Percentiles rank a stretch among this genome's conserved stretches.
Conservation (phyloP, 1,140 invertebrate genomes). For the Calliphora vicina region DNA sequence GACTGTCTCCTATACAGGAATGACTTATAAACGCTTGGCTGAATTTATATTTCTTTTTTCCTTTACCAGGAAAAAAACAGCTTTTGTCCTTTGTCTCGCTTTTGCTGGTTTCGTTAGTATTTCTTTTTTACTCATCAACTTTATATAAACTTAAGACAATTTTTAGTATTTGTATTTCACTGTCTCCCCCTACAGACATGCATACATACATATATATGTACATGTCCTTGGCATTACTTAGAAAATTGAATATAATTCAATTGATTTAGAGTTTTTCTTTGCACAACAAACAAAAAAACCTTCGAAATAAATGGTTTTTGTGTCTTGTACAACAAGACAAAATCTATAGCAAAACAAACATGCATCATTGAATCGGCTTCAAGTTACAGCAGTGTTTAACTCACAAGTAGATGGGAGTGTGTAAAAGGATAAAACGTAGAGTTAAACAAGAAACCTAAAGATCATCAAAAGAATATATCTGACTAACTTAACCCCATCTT, state of each 20-base stretch:
- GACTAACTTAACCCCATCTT: neutral
- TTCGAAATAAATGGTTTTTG: constrained; percentile 13
- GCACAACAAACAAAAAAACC: neutral
- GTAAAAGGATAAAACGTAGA: neutral
- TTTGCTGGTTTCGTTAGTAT: neutral
- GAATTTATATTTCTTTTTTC: constrained; percentile 14
- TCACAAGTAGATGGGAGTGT: neutral
- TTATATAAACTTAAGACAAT: neutral
- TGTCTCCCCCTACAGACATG: neutral
- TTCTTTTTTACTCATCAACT: neutral
- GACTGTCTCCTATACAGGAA: constrained; percentile 15
- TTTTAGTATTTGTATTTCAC: neutral
- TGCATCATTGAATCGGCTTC: constrained; percentile 12
- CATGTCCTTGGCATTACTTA: constrained; percentile 30
- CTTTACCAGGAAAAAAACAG: neutral
- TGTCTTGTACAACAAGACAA: neutral
- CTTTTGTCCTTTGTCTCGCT: neutral
- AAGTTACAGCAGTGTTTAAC: neutral
- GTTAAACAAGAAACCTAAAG: neutral
- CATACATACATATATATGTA: too few species aligned
- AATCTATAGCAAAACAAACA: constrained; percentile 12
- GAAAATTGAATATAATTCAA: constrained; percentile 31
- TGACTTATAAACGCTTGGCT: constrained; percentile 31
- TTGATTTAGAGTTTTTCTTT: constrained; percentile 20
- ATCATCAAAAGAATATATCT: neutral